Evolutionary conservation across 1,140 invertebrate genomes (phyloP).

Genomic region (Bemisia tabaci): DNA sequence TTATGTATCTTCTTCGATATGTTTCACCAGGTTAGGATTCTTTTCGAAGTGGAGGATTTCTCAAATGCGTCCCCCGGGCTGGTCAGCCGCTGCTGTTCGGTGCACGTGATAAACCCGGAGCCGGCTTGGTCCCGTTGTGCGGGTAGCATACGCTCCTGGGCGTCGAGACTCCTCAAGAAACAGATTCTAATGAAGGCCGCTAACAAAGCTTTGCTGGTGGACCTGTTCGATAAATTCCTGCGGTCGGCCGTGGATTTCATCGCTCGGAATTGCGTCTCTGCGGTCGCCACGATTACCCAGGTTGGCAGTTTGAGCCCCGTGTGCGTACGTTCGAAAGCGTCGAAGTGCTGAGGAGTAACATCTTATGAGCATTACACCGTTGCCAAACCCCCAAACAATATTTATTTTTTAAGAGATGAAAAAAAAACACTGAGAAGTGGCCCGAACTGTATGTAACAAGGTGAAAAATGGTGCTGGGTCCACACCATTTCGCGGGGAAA

Average conservation of each 20-base stretch:
- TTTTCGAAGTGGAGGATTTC: conserved; percentile 81
- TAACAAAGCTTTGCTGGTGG: conserved; percentile 38
- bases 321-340: too few relatives aligned
- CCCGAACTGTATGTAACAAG: too few relatives aligned
- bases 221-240: conserved; percentile 46
- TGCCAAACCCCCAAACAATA: too few relatives aligned
- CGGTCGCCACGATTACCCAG: conserved; percentile 39
- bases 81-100: conserved; percentile 62
- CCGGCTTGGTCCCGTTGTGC: conserved; percentile 63
- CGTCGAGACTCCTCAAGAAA: conserved; percentile 41
- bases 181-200: conserved; percentile 37
- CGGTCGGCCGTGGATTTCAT: conserved; percentile 49
- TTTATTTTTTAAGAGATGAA: too few relatives aligned
- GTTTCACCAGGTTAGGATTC: conserved; percentile 48
- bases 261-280: conserved; percentile 43
- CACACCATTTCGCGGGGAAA: too few relatives aligned
- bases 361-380: too few relatives aligned
- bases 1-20: too few relatives aligned
- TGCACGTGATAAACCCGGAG: conserved; percentile 55
- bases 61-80: conserved; percentile 79
- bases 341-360: too few relatives aligned
- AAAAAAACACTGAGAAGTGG: too few relatives aligned
- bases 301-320: too few relatives aligned
- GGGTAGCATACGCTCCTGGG: conserved; percentile 68
- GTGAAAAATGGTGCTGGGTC: too few relatives aligned